phyloP scores from a whole-genome alignment of 2,888 invertebrate species.

The Athalia rosae region DNA sequence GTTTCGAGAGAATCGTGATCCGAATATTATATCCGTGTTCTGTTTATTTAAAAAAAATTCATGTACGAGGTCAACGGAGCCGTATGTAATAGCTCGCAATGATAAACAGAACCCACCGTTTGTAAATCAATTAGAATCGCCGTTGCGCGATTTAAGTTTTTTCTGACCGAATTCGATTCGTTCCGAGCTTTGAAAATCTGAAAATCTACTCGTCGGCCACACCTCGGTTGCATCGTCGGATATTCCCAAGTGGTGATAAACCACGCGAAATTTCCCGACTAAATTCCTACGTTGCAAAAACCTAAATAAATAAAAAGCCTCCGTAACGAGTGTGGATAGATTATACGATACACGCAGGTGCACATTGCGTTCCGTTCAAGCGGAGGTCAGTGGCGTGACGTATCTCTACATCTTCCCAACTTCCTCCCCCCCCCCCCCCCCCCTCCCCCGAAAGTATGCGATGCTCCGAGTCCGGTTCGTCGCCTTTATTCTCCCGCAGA shows the following conservation, averaged over 20 bases:
- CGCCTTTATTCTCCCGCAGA: background rate
- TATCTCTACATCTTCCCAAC: slow-evolving; percentile 33
- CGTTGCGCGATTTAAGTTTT: too few relatives aligned
- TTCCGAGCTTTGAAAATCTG: background rate
- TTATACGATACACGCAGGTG: slow-evolving; percentile 32
- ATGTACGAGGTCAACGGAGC: background rate
- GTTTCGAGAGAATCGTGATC: slow-evolving; percentile 28
- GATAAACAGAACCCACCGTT: too few relatives aligned
- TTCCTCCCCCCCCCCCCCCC: background rate
- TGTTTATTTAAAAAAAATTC: background rate
- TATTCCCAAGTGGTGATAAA: slow-evolving; percentile 9
- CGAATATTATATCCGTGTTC: slow-evolving; percentile 30
- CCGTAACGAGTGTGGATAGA: slow-evolving; percentile 28
- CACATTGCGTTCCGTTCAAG: background rate
- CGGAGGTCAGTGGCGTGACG: slow-evolving; percentile 33
- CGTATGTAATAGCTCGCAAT: background rate
- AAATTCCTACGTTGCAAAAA: slow-evolving; percentile 39
- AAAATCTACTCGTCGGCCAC: background rate
- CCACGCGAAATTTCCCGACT: slow-evolving; percentile 20
- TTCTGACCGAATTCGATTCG: too few relatives aligned
- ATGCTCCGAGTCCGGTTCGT: slow-evolving; percentile 2
- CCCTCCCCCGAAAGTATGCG: background rate
- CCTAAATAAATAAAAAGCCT: slow-evolving; percentile 42
- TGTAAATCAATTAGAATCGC: too few relatives aligned
- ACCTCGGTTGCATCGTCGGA: background rate